Conservation (phyloP, 2,113 vertebrate genomes). For the Calonectris borealis region DNA sequence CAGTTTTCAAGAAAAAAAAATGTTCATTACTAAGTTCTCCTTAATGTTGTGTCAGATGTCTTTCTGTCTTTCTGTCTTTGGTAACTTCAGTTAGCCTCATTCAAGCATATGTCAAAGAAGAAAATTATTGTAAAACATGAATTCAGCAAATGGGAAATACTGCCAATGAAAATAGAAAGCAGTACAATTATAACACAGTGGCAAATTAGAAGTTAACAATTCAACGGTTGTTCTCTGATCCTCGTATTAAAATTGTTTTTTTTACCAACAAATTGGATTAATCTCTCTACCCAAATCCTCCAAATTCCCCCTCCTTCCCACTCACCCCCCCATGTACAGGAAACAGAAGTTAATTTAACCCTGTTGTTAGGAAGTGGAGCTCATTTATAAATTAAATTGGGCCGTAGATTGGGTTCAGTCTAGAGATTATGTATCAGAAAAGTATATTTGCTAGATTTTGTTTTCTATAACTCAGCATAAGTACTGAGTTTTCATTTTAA, state of each 20-base stretch:
- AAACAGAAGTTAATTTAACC: neutral
- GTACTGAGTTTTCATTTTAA: neutral
- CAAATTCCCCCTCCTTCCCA: neutral
- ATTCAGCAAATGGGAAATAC: neutral
- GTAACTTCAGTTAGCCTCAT: neutral
- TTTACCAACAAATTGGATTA: neutral
- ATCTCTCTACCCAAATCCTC: neutral
- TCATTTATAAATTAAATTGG: neutral
- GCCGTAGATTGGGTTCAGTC: neutral
- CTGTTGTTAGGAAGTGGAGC: neutral
- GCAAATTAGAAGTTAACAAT: neutral
- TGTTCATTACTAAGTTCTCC: neutral
- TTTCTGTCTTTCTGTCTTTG: neutral
- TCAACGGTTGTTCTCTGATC: neutral
- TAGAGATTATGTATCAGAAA: neutral
- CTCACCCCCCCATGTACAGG: neutral
- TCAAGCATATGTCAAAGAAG: neutral
- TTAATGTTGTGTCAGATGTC: neutral
- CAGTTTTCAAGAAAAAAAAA: neutral
- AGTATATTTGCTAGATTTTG: neutral
- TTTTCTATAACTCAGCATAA: neutral
- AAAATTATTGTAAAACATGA: neutral
- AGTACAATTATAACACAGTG: neutral
- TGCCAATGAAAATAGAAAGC: neutral
- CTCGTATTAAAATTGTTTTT: neutral